Base-by-base conservation (phyloP, 1,140 invertebrate genomes). In the Formica selysi region DNA sequence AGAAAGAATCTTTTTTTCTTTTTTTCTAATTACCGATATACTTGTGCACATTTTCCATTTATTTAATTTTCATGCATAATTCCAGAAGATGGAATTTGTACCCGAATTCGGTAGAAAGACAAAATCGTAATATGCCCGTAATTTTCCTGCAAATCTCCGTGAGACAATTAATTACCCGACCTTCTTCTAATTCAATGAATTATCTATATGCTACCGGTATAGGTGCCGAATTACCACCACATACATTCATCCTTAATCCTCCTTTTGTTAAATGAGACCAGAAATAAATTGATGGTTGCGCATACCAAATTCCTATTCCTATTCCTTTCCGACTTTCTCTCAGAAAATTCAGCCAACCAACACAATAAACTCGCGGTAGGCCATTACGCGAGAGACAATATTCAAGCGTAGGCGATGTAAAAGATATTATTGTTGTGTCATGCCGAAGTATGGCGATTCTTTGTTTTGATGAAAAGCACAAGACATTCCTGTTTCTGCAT, bases 191-290 rank as follows among this genome's bases (percentile, higher is more conserved):
- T 59, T 38, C 68, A 71, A 81, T 81, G 54, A 81, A 81, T 81
- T 73, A 71, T 73, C 79, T 61, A 73, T 51, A 62, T 41, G 44
- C 16, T 32, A 26, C 57, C 29, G 38, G 38, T 59, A 73, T 73
- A 61, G 26, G 51, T 71, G 68, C 51, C 67, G 51, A 81, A 73
- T 81, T 73, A 73, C 26, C 6, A 22, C 65, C 51, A 44, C 79
- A 59, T 61, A 73, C 79, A 32, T 73, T 81, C 79, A 73, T 81
- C 67, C 44, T 81, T 73, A 81, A 81, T 81, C 26, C 26, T 44
- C 36, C 26, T 81, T 81, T 26, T 81, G 51, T 81, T 41, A 59
- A 73, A 41, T 41, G 67, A 11, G 16, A 16, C 10, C 16, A 44
- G 10, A 38, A 73, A 81, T 81, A 81, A 81, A 81, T 81, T 59